Conservation (phyloP, 1,140 invertebrate genomes). For the Diabrotica undecimpunctata region DNA sequence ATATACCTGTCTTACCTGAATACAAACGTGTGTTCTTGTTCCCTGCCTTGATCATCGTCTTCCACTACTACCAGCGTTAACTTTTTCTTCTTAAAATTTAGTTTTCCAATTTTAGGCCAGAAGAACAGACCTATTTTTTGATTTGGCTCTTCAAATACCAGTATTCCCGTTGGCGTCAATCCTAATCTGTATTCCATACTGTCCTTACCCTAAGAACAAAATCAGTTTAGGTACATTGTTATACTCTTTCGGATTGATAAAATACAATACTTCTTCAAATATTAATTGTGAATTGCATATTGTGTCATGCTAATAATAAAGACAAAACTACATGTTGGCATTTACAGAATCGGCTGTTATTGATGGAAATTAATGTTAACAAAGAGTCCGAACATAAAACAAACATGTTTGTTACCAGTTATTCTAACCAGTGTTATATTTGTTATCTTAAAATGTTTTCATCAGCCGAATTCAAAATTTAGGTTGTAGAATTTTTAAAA, state of each 20-base stretch:
- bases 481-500: too few relatives aligned
- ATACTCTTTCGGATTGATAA: neutral
- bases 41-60: conserved; percentile 89
- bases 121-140: conserved; percentile 98
- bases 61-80: conserved; percentile 92
- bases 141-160: conserved; percentile 87
- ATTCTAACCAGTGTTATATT: too few relatives aligned
- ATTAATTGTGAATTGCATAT: too few relatives aligned
- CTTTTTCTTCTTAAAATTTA: conserved; percentile 96
- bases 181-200: conserved; percentile 95
- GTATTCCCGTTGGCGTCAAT: conserved; percentile 92
- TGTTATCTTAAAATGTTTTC: too few relatives aligned
- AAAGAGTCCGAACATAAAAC: too few relatives aligned
- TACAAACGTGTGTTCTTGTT: conserved; percentile 91
- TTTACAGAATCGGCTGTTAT: too few relatives aligned
- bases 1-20: conserved; percentile 55
- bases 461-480: too few relatives aligned
- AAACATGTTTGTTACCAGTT: too few relatives aligned
- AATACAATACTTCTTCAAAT: too few relatives aligned
- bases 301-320: too few relatives aligned
- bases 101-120: conserved; percentile 93
- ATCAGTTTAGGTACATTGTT: neutral
- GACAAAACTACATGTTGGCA: too few relatives aligned
- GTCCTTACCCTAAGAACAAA: conserved; percentile 75
- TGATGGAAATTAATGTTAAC: too few relatives aligned